Base-by-base conservation (phyloP, 2,888 invertebrate species). In the Apotomis capreana region DNA sequence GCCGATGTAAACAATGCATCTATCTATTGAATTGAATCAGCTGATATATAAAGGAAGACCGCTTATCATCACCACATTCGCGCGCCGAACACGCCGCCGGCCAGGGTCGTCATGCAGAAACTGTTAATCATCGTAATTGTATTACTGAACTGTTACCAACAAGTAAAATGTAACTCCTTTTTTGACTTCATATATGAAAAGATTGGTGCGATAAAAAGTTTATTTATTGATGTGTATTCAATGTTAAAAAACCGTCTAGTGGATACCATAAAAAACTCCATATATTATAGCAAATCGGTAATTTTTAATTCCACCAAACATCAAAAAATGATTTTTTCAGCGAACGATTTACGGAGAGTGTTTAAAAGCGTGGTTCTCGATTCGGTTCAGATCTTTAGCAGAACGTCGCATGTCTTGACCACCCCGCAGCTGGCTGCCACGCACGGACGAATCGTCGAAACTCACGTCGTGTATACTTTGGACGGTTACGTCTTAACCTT, bases 401-500 rank as follows among this genome's bases (percentile, higher is more conserved):
- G 44, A 5, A 9, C 55, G 26, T 44, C 46, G 46, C 65, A 65
- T 26, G 44, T 36, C 9, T 26, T 88, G 82, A 82, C 86, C 3
- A 86, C 86, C 8, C 83, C 88, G 2, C 86, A 88, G 67, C 77
- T 91, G 58, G 85, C 85, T 3, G 78, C 76, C 3, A 74, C 83
- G 6, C 89, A 90, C 52, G 88, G 89, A n/a, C 82, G 83, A 54
- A 78, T 77, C 52, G 77, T 87, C 26, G 88, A 90, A 68, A 83
- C 89, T 0, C 89, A 91, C 73, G 68, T 84, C 0, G 81, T 90
- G 15, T 77, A 81, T 49, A 87, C 90, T 4, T 4, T 57, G 80
- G 91, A 91, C 61, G 89, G 89, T 0, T 91, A 89, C 69, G 75
- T 87, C 40, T 78, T 91, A 12, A 90, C 88, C 6, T 60, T 88